Conservation (phyloP, 2,113 vertebrate species). For the Phrynosoma platyrhinos region DNA sequence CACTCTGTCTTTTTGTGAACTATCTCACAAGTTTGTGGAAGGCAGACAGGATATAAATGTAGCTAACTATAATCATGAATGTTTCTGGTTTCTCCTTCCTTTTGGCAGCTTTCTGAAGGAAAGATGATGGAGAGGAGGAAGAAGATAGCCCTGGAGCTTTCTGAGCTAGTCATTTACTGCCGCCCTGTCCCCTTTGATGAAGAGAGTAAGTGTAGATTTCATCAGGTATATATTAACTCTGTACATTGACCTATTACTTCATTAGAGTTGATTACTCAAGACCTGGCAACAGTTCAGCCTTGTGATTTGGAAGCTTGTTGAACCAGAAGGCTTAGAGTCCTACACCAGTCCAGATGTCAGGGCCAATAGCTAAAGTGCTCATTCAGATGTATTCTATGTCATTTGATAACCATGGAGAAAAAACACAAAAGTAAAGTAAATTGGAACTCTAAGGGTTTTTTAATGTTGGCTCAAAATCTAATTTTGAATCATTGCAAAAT, state of each 20-base stretch:
- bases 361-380: neutral
- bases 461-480: neutral
- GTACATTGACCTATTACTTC: neutral
- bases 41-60: neutral
- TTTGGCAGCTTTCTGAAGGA: constrained; percentile 91
- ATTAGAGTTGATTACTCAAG: neutral
- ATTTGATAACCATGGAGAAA: neutral
- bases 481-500: neutral
- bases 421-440: neutral
- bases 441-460: neutral
- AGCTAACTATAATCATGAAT: neutral
- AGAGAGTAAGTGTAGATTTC: constrained; percentile 87
- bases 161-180: constrained; percentile 96
- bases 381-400: neutral
- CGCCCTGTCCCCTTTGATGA: constrained; percentile 97
- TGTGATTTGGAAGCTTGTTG: neutral
- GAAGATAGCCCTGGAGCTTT: constrained; percentile 97
- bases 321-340: neutral
- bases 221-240: neutral
- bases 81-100: neutral
- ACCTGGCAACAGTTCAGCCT: neutral
- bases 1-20: neutral
- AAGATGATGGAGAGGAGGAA: constrained; percentile 99
- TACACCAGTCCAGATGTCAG: neutral
- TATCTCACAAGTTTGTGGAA: neutral